Percentiles rank a stretch among this genome's conserved stretches.
phyloP scores from a whole-genome alignment of 1,140 invertebrate genomes.

The Heliconius congener region DNA sequence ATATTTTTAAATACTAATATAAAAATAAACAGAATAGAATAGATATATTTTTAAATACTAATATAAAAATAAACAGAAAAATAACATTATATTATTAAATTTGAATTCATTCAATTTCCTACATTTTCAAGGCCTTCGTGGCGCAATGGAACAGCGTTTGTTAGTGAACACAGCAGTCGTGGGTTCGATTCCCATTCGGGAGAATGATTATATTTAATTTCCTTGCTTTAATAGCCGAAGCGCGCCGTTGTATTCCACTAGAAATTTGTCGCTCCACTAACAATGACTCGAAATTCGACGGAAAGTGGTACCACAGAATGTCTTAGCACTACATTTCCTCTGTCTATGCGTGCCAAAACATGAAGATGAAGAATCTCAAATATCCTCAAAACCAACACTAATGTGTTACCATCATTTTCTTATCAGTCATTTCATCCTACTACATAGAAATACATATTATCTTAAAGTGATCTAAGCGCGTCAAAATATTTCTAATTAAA shows the following conservation, averaged over 20 bases:
- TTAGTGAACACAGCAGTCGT: too few species aligned
- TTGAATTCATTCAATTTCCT: too few species aligned
- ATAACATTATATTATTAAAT: too few species aligned
- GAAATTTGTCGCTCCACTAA: neutral
- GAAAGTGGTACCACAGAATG: neutral
- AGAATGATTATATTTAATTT: neutral
- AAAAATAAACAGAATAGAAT: too few species aligned
- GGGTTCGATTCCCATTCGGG: too few species aligned
- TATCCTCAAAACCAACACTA: neutral
- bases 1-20: too few species aligned
- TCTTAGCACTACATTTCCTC: neutral
- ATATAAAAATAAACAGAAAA: too few species aligned
- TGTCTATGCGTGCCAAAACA: neutral
- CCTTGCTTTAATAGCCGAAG: neutral
- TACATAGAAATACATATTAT: neutral
- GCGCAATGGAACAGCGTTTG: too few species aligned
- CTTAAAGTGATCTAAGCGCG: neutral
- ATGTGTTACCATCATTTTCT: neutral
- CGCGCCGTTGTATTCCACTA: neutral
- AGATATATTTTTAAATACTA: too few species aligned
- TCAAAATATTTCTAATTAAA: constrained; percentile 7
- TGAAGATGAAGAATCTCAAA: neutral
- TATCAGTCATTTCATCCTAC: neutral
- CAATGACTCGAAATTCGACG: neutral
- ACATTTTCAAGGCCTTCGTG: too few species aligned